Percentiles rank a stretch among this genome's conserved stretches.
phyloP scores from a whole-genome alignment of 1,140 invertebrate genomes.

The Trissolcus basalis region DNA sequence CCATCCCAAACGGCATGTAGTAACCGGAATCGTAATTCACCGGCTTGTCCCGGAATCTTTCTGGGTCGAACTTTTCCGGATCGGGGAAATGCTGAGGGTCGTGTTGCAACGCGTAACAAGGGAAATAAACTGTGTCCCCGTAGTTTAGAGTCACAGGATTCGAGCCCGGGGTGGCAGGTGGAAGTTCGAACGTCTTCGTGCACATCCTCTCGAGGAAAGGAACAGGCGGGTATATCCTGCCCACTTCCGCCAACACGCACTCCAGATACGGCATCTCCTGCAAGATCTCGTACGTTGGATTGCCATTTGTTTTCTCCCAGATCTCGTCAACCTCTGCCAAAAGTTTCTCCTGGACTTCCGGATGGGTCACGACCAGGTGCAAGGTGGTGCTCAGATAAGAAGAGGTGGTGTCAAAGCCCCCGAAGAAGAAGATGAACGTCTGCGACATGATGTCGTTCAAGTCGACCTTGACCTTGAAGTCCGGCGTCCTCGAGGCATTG shows the following conservation, averaged over 20 bases:
- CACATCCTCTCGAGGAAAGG: constrained; percentile 52
- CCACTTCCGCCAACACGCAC: constrained; percentile 74
- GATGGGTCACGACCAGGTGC: constrained; percentile 78
- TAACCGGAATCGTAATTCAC: constrained; percentile 34
- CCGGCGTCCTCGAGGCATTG: constrained; percentile 20
- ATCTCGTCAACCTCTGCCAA: constrained; percentile 78
- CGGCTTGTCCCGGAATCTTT: constrained; percentile 74
- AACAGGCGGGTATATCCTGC: constrained; percentile 77
- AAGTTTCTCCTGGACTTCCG: constrained; percentile 78
- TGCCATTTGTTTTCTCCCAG: constrained; percentile 52
- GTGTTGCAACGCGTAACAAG: constrained; percentile 73
- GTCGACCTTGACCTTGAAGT: constrained; percentile 61
- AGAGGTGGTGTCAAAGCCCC: constrained; percentile 77
- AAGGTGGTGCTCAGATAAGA: constrained; percentile 72
- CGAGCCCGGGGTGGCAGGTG: constrained; percentile 43
- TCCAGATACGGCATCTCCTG: constrained; percentile 75
- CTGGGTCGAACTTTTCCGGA: constrained; percentile 77
- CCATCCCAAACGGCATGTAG: constrained; percentile 52
- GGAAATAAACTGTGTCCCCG: constrained; percentile 58
- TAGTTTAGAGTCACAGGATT: constrained; percentile 71
- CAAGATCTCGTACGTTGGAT: constrained; percentile 72
- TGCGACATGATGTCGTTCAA: constrained; percentile 68
- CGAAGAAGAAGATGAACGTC: constrained; percentile 62
- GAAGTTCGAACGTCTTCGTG: constrained; percentile 59
- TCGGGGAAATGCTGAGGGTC: constrained; percentile 77